Conservation (phyloP, 2,797 vertebrate genomes). For the Poeciliopsis infans region DNA sequence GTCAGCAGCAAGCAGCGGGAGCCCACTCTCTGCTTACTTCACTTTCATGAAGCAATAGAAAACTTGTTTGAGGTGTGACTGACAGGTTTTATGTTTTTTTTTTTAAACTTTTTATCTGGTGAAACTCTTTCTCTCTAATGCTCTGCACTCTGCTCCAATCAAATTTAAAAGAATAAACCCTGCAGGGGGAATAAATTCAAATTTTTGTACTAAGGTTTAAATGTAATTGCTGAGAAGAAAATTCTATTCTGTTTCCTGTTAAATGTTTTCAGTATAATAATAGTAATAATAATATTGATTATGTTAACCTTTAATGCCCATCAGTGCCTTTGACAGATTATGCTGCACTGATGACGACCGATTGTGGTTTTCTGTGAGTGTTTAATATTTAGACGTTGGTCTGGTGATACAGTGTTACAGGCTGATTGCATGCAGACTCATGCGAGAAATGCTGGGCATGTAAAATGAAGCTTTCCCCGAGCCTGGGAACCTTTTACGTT, state of each 20-base stretch:
- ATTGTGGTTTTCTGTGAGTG: neutral
- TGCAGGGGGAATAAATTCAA: neutral
- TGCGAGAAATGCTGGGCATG: neutral
- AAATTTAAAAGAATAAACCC: neutral
- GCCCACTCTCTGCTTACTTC: neutral
- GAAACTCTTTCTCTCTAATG: neutral
- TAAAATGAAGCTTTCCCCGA: neutral
- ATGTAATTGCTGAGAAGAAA: neutral
- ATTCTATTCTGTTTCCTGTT: neutral
- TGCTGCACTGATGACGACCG: neutral
- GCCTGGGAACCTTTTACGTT: conserved; percentile 1
- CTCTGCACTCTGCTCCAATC: no score
- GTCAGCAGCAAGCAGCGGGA: neutral
- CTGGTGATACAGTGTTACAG: neutral
- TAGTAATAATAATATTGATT: no score
- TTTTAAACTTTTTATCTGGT: neutral
- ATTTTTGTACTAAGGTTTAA: neutral
- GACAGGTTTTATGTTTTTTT: neutral
- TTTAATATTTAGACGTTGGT: conserved; percentile 2
- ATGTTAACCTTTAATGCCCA: neutral
- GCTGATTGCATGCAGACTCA: conserved; percentile 14
- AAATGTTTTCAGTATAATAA: neutral
- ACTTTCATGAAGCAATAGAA: neutral
- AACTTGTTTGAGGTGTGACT: neutral
- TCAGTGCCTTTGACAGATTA: neutral